Base-by-base conservation (phyloP, 2,113 vertebrate genomes). In the Oreochromis spilurus region DNA sequence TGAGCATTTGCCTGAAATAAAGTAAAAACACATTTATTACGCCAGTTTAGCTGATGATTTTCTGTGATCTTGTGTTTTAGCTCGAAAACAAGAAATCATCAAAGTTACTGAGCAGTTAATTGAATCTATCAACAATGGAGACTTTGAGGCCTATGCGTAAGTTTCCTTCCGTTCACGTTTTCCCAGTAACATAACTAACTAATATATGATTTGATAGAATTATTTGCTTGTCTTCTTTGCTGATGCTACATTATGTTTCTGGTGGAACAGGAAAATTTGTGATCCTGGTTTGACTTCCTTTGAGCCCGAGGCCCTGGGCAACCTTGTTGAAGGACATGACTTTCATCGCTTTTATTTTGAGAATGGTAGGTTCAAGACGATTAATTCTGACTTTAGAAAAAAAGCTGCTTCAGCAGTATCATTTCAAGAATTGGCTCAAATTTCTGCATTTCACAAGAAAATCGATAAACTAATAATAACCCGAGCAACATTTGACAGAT, bases 291-390 rank as follows among this genome's bases (percentile, higher is more conserved):
- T 99, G 87, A 99, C 98, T 1, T 98, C 98, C 65, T 99, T 99
- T 95, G 98, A 99, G 92, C 98, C 98, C 4, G 98, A 99, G 95
- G 98, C 98, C 53, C 88, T 99, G 94, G 98, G 98, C 48, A 99
- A 99, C 93, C 96, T 99, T 82, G 98, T 99, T 67, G 98, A 99
- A 96, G 98, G 98, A 75, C 99, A 99, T 92, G 98, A 99, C 95
- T 99, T 99, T 40, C 98, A 99, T 84, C 96, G 98, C 81, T 99
- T 99, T 95, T 99, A 99, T 94, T 99, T 99, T 88, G 98, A 99
- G 94, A 99, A 99, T 43, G 98, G 98, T 99, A 96, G 85, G 65
- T 90, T 84, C 4, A 81, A 40, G 54, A 77, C 14, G 4, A 21
- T 82, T 19, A 4, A 9, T 43, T 2, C 50, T 31, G 29, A 83